phyloP scores from a whole-genome alignment of 2,888 invertebrate species.

The Athetis lepigone region DNA sequence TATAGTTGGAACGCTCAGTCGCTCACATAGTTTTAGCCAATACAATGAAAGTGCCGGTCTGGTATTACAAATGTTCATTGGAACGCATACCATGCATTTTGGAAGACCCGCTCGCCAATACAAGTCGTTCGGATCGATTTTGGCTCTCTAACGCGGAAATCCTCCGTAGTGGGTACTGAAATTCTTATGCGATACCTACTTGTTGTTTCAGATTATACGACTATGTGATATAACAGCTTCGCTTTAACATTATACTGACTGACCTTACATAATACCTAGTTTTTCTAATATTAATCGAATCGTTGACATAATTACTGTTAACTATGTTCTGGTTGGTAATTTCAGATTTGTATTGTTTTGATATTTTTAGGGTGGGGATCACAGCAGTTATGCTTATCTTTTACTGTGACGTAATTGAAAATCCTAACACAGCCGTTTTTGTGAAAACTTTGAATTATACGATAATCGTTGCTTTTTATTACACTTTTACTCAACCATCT shows the following conservation, averaged over 20 bases:
- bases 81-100: slow-evolving; percentile 73
- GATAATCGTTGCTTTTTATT: slow-evolving; percentile 23
- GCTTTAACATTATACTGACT: no score
- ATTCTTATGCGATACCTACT: slow-evolving; percentile 47
- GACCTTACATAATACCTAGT: no score
- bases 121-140: slow-evolving; percentile 61
- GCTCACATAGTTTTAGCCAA: slow-evolving; percentile 69
- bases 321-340: background rate
- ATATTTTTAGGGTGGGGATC: background rate
- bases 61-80: slow-evolving; percentile 67
- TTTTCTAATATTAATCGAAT: no score
- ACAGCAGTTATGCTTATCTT: background rate
- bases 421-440: background rate
- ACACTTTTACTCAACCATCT: slow-evolving; percentile 29
- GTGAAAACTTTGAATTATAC: slow-evolving; percentile 22
- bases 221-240: background rate
- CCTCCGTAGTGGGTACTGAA: slow-evolving; percentile 35
- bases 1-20: slow-evolving; percentile 45
- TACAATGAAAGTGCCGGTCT: slow-evolving; percentile 66
- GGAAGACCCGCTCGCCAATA: slow-evolving; percentile 65
- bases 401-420: background rate
- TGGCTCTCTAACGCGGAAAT: slow-evolving; percentile 38
- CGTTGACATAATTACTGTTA: background rate
- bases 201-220: slow-evolving; percentile 28
- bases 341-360: background rate